These are phyloP conservation scores for Furnarius figulus DNA, from an alignment of 2,113 vertebrate genomes.

Conservation along the genomic window DNA sequence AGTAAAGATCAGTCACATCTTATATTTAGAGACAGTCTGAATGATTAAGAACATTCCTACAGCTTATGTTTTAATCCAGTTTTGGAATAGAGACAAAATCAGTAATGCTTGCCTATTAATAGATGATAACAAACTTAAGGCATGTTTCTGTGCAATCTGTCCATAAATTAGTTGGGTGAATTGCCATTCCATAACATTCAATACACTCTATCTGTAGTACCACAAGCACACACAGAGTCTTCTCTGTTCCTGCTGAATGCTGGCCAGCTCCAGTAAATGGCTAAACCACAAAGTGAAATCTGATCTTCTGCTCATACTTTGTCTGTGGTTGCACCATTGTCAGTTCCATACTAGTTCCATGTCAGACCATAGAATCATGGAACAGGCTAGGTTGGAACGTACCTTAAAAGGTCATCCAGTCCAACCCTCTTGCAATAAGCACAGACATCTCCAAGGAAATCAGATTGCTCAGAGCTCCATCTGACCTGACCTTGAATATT, in stretches of 20 bases:
- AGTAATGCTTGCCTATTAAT: slow-evolving; percentile 27
- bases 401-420: not conserved
- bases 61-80: slow-evolving; percentile 19
- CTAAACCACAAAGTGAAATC: not conserved
- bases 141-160: slow-evolving; percentile 18
- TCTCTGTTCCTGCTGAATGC: not conserved
- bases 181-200: not conserved
- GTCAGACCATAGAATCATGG: not conserved
- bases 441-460: not conserved
- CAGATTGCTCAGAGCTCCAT: not conserved
- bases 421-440: not conserved
- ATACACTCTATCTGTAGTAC: not conserved
- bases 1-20: slow-evolving; percentile 3
- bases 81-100: slow-evolving; percentile 31
- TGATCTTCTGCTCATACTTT: not conserved
- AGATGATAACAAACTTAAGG: slow-evolving; percentile 13
- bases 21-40: slow-evolving; percentile 37
- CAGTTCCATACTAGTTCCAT: not conserved
- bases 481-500: not conserved
- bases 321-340: not conserved
- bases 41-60: slow-evolving; percentile 22
- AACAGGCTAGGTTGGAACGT: not conserved
- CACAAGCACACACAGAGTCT: not conserved
- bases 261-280: not conserved
- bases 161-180: not conserved